Evolutionary conservation across 2,888 invertebrate genomes (phyloP), one percentile per base, ranked within the genome.

Genomic region (Eulithis testata): DNA sequence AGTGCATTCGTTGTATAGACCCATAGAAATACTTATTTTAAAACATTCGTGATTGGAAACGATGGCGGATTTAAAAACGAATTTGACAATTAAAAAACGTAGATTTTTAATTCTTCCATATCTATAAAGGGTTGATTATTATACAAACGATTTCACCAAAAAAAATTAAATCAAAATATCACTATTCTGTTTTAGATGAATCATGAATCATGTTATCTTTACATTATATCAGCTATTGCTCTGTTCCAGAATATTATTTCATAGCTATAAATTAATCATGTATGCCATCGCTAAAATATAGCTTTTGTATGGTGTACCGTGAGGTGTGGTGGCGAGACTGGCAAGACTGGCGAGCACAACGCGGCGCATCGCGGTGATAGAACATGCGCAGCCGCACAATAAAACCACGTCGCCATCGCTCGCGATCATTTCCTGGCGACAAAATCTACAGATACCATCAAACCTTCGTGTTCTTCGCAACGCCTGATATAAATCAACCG

Each of bases 251-350:
- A 88, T 88, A 88, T 86, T 82, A 85, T 90, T 88, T 84, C 83
- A 74, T 81, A 75, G 83, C 90, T 81, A 92, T 92, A 91, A 91
- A 92, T 92, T 91, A 92, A 92, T 91, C 92, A 92, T 91, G 92
- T 92, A 88, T 82, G 86, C 91, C 89, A 91, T 91, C 91, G 90
- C 90, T 91, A 88, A 91, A 91, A 89, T 91, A 90, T 90, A 83
- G 89, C 86, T 84, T 87, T 91, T 83, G 84, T 82, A 79, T 80
- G 80, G 83, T 81, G 85, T 81, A 80, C 77, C 21, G 61, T 60
- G 51, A 63, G 56, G 65, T 61, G 69, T 58, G 62, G 68, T 65
- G 72, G 69, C 65, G 66, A 62, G 64, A 75, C 73, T 72, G 40
- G 40, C 40, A 40, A 40, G 7, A 40, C 40, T 65, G 72, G 69